Evolutionary conservation across 2,888 invertebrate species (phyloP).

Genomic region (Lomographa bimaculata): DNA sequence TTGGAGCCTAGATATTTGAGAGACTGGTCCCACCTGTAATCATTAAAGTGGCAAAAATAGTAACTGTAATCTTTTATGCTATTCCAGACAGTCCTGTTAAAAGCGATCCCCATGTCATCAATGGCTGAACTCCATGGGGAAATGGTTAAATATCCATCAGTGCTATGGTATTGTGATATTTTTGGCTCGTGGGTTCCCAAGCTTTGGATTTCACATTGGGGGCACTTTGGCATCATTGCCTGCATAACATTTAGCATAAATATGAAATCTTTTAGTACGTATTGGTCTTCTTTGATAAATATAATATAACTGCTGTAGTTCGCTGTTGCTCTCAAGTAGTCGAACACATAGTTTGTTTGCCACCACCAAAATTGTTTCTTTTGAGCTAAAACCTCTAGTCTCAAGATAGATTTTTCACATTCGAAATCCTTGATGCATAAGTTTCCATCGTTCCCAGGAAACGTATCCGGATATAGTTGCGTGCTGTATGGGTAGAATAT

Average conservation of each 20-base stretch:
- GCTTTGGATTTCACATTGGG: conserved; percentile 46
- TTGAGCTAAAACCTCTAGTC: conserved; percentile 40
- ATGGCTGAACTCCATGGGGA: conserved; percentile 39
- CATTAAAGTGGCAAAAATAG: conserved; percentile 48
- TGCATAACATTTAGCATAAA: conserved; percentile 39
- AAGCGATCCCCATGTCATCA: conserved; percentile 42
- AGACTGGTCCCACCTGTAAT: conserved; percentile 50
- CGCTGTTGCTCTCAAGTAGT: conserved; percentile 34
- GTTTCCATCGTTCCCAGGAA: conserved; percentile 46
- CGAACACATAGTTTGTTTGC: conserved; percentile 50
- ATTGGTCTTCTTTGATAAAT: conserved; percentile 44
- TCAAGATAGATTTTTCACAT: conserved; percentile 35
- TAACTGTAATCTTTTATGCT: conserved; percentile 37
- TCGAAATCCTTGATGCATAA: conserved; percentile 41
- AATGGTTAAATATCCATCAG: conserved; percentile 27
- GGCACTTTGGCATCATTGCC: conserved; percentile 32
- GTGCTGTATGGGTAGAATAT: conserved; percentile 48
- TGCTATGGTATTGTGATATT: conserved; percentile 24
- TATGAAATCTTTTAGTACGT: conserved; percentile 49
- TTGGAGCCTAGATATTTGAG: conserved; percentile 38
- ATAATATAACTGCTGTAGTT: conserved; percentile 35
- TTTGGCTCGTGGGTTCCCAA: conserved; percentile 41
- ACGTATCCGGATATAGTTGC: conserved; percentile 48
- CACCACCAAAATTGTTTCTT: conserved; percentile 59
- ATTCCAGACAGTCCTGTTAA: conserved; percentile 48